Evolutionary conservation across 2,888 invertebrate genomes (phyloP).

Genomic region (Diaprepes abbreviatus): DNA sequence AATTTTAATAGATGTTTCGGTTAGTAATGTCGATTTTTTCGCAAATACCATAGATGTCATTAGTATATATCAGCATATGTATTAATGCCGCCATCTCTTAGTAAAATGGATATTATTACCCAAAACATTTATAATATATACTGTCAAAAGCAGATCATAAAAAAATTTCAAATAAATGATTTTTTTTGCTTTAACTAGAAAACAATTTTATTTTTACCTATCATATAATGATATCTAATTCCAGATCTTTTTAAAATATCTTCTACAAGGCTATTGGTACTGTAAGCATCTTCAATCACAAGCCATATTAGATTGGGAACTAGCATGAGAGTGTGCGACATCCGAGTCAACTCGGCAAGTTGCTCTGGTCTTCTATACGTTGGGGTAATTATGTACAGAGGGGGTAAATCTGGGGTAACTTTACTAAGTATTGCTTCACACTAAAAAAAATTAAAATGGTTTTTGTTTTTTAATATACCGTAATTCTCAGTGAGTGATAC

Average conservation of each 20-base stretch:
- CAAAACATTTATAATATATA: neutral
- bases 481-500: no score
- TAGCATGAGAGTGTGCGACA: slow-evolving; percentile 88
- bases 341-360: slow-evolving; percentile 85
- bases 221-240: slow-evolving; percentile 77
- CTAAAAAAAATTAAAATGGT: slow-evolving; percentile 34
- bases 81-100: no score
- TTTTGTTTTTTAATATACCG: no score
- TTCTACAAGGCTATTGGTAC: slow-evolving; percentile 79
- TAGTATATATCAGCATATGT: no score
- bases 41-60: no score
- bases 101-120: no score
- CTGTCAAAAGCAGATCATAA: neutral
- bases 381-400: slow-evolving; percentile 80
- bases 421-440: slow-evolving; percentile 49
- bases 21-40: no score
- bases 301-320: slow-evolving; percentile 95
- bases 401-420: slow-evolving; percentile 63
- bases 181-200: no score
- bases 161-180: neutral
- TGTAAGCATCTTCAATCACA: slow-evolving; percentile 87
- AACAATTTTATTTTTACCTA: slow-evolving; percentile 68
- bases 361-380: slow-evolving; percentile 83
- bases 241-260: slow-evolving; percentile 79
- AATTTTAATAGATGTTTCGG: no score